Conservation (phyloP, 2,888 invertebrate species). For the Carabus problematicus region DNA sequence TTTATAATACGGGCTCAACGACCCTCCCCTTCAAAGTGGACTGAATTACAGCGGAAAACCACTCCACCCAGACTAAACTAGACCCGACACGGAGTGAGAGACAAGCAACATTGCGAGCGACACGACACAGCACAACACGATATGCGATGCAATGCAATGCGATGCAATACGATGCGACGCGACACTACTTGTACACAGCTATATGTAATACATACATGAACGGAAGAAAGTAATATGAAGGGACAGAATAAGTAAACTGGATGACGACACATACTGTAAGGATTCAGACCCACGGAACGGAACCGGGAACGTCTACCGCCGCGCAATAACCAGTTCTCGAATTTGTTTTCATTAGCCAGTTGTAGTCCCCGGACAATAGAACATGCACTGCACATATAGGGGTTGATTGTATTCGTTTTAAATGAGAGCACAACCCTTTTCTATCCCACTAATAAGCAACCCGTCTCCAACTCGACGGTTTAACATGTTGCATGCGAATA, state of each 20-base stretch:
- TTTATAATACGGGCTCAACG: conserved; percentile 34
- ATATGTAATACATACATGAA: background rate
- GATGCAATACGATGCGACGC: too few species aligned
- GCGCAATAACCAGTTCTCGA: conserved; percentile 7
- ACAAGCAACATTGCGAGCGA: too few species aligned
- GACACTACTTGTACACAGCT: too few species aligned
- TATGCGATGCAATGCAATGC: too few species aligned
- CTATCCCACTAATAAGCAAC: too few species aligned
- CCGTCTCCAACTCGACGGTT: too few species aligned
- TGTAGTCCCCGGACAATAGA: conserved; percentile 21
- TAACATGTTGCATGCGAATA: too few species aligned
- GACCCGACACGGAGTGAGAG: background rate
- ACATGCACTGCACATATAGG: conserved; percentile 22
- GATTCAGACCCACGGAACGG: background rate
- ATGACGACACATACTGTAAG: background rate
- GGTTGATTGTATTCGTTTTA: conserved; percentile 26
- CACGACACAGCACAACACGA: too few species aligned
- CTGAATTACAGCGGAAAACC: conserved; percentile 20
- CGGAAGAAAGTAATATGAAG: too few species aligned
- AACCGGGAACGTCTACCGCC: conserved; percentile 10
- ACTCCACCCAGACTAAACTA: conserved; percentile 3
- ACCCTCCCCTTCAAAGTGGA: conserved; percentile 9
- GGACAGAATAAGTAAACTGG: too few species aligned
- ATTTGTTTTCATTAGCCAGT: conserved; percentile 41
- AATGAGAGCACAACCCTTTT: conserved; percentile 4